Conservation (phyloP, 2,888 invertebrate species). For the Agonopterix heracliana region DNA sequence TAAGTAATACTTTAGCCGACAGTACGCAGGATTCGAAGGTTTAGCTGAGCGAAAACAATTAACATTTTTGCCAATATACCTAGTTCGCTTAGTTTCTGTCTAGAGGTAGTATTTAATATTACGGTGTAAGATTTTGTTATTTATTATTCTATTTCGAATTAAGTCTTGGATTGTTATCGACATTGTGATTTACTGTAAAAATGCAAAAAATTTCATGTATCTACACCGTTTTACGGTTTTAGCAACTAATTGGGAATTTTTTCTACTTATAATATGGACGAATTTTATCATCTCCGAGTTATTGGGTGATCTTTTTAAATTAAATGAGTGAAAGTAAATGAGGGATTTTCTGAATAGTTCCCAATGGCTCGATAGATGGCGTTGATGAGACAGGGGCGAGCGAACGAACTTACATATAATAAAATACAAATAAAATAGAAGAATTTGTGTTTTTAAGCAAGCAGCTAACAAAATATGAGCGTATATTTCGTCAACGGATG, state of each 20-base stretch:
- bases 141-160: slow-evolving; percentile 68
- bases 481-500: too few relatives aligned
- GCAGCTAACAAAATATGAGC: too few relatives aligned
- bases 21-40: too few relatives aligned
- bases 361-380: too few relatives aligned
- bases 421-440: too few relatives aligned
- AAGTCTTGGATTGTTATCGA: slow-evolving; percentile 63
- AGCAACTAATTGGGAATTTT: slow-evolving; percentile 10
- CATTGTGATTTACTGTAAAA: slow-evolving; percentile 52
- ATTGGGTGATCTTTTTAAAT: neutral
- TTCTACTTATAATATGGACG: neutral
- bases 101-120: slow-evolving; percentile 52
- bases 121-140: slow-evolving; percentile 68
- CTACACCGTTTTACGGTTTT: too few relatives aligned
- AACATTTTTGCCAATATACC: slow-evolving; percentile 51
- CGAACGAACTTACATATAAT: too few relatives aligned
- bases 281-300: slow-evolving; percentile 1
- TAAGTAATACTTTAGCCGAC: too few relatives aligned
- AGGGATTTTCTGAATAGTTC: too few relatives aligned
- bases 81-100: slow-evolving; percentile 63
- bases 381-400: too few relatives aligned
- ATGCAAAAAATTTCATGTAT: slow-evolving; percentile 1
- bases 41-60: slow-evolving; percentile 14
- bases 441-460: too few relatives aligned
- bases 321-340: too few relatives aligned